Conservation (phyloP, 2,888 invertebrate genomes). For the Drosophila quasianomalipes region DNA sequence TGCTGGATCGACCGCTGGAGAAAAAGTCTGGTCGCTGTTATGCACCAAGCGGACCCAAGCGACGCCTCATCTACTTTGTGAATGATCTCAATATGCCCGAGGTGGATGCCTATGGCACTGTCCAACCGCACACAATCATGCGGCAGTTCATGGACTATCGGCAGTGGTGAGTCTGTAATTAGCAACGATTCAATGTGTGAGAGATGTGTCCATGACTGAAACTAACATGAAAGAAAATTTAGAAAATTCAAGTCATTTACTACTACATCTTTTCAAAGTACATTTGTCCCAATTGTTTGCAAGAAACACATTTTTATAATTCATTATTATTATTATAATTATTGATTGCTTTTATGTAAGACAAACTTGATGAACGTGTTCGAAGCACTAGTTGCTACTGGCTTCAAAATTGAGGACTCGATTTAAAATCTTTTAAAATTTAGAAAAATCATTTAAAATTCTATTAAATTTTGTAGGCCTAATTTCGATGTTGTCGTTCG, state of each 20-base stretch:
- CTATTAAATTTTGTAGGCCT: too few relatives aligned
- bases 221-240: background rate
- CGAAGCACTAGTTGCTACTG: background rate
- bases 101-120: constrained; percentile 97
- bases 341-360: background rate
- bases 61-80: constrained; percentile 94
- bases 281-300: background rate
- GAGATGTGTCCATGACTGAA: background rate
- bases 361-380: background rate
- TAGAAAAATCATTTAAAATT: too few relatives aligned
- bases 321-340: background rate
- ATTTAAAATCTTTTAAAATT: background rate
- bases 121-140: constrained; percentile 97
- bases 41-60: constrained; percentile 93
- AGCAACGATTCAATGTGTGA: background rate
- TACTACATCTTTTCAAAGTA: background rate
- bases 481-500: background rate
- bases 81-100: constrained; percentile 99
- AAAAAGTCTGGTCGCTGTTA: constrained; percentile 97
- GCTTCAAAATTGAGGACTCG: background rate
- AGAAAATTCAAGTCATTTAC: background rate
- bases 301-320: background rate
- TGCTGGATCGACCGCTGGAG: constrained; percentile 96
- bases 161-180: constrained; percentile 89
- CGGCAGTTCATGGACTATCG: constrained; percentile 97